phyloP scores from a whole-genome alignment of 2,888 invertebrate species.

The Pogonocherus hispidulus region DNA sequence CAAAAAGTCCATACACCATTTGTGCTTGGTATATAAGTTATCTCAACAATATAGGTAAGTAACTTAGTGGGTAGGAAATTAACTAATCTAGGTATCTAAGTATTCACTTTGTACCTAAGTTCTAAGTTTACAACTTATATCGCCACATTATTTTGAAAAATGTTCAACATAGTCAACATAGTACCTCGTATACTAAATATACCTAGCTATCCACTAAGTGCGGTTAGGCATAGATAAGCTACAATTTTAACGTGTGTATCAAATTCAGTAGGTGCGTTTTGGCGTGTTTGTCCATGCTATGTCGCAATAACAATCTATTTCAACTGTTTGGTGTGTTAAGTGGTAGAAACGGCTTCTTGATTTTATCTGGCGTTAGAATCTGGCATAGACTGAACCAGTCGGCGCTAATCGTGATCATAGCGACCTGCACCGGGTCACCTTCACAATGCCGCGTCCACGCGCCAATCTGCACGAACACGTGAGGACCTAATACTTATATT shows the following conservation, averaged over 20 bases:
- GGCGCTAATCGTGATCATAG: constrained; percentile 62
- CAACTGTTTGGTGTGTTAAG: constrained; percentile 31
- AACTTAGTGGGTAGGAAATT: too few species aligned
- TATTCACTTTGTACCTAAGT: too few species aligned
- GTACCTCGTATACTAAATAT: too few species aligned
- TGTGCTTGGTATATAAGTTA: too few species aligned
- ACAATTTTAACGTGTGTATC: constrained; percentile 5
- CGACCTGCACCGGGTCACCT: constrained; percentile 66
- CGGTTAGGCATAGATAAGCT: too few species aligned
- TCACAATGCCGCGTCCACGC: constrained; percentile 66
- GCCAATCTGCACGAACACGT: constrained; percentile 61
- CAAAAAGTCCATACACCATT: too few species aligned
- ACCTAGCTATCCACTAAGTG: too few species aligned
- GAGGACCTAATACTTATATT: constrained; percentile 45
- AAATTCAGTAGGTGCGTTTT: constrained; percentile 21
- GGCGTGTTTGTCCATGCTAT: constrained; percentile 38
- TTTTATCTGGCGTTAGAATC: constrained; percentile 61
- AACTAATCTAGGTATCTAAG: too few species aligned
- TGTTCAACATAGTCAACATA: too few species aligned
- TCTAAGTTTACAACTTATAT: too few species aligned
- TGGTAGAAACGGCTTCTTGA: constrained; percentile 49
- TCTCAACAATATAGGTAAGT: too few species aligned
- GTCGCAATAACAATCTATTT: constrained; percentile 32
- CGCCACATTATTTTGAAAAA: too few species aligned
- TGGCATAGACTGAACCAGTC: constrained; percentile 59